These are phyloP conservation scores for Sapajus apella DNA, from an alignment of 2,113 vertebrate genomes.

Conservation along the genomic window DNA sequence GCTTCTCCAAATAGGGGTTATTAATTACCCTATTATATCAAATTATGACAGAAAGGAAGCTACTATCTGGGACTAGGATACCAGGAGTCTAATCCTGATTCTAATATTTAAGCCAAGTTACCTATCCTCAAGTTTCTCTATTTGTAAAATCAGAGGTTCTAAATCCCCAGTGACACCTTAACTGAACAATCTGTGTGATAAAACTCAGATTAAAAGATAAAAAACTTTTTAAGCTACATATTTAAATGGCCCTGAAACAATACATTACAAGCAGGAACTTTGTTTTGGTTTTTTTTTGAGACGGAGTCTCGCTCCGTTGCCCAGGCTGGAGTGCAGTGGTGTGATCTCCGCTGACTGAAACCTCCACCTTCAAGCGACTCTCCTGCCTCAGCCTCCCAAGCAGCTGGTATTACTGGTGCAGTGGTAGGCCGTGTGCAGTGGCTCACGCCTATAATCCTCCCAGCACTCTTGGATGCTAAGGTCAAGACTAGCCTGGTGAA, in stretches of 20 bases:
- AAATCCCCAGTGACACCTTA: neutral
- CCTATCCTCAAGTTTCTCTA: neutral
- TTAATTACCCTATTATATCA: neutral
- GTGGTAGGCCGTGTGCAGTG: no score
- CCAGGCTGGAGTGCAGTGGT: no score
- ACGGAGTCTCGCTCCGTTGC: no score
- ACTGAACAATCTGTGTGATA: conserved; percentile 2
- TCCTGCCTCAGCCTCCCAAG: no score
- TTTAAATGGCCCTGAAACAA: conserved; percentile 14
- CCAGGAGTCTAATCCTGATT: neutral
- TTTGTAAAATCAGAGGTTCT: conserved; percentile 26
- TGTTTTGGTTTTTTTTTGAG: no score
- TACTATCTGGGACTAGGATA: neutral
- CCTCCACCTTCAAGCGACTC: no score
- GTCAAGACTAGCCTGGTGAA: no score
- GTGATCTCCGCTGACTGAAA: no score
- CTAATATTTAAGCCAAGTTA: neutral
- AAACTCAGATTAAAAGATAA: conserved; percentile 22
- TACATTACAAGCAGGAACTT: neutral
- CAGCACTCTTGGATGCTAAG: no score
- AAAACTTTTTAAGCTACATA: neutral
- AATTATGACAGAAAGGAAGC: neutral
- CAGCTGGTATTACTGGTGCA: no score
- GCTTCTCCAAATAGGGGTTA: conserved; percentile 4
- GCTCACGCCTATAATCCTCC: no score